Evolutionary conservation across 1,140 invertebrate genomes (phyloP).

Genomic region (Ceratoteleas bidentatus): DNA sequence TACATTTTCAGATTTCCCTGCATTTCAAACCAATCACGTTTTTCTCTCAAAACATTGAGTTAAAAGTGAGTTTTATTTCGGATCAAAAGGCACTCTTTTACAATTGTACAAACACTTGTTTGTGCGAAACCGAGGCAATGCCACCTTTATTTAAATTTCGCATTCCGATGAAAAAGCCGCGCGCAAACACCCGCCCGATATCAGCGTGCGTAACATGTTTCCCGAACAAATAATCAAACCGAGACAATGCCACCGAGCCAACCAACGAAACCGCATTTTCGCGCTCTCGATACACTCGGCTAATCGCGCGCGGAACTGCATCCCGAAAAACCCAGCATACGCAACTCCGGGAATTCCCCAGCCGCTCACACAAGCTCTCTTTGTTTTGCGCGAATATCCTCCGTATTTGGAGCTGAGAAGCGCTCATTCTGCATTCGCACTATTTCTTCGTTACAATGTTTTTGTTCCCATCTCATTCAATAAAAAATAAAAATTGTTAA

Average conservation of each 20-base stretch:
- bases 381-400: neutral
- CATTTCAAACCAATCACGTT: too few relatives aligned
- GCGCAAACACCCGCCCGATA: slow-evolving; percentile 20
- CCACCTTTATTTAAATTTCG: slow-evolving; percentile 34
- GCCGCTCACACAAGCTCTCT: too few relatives aligned
- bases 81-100: too few relatives aligned
- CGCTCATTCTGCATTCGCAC: too few relatives aligned
- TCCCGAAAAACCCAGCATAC: neutral
- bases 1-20: too few relatives aligned
- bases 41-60: too few relatives aligned
- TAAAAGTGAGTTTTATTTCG: too few relatives aligned
- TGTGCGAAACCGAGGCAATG: neutral
- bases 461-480: too few relatives aligned
- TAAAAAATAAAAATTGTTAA: too few relatives aligned
- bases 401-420: too few relatives aligned
- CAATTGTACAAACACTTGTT: neutral
- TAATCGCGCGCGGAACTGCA: slow-evolving; percentile 25
- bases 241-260: neutral
- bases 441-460: too few relatives aligned
- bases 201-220: neutral
- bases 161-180: slow-evolving; percentile 29
- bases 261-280: neutral
- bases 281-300: neutral
- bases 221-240: slow-evolving; percentile 9
- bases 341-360: slow-evolving; percentile 59